Evolutionary conservation across 2,888 invertebrate species (phyloP).

Genomic region (Acronicta aceris): DNA sequence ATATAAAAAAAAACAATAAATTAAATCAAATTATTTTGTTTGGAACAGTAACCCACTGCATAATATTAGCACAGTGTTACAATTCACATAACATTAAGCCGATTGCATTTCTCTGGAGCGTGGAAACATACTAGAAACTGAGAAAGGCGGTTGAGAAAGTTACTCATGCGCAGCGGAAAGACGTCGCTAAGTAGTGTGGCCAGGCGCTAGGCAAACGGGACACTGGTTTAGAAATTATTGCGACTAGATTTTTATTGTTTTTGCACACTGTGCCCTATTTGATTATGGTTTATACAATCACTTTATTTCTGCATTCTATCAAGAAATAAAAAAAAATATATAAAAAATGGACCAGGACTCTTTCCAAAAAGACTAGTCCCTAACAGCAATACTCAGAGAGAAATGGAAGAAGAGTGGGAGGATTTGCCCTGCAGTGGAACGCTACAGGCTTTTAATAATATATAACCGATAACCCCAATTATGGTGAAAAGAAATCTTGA

Average conservation of each 20-base stretch:
- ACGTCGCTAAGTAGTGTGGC: slow-evolving; percentile 68
- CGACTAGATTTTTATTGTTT: slow-evolving; percentile 17
- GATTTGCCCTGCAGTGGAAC: too few species aligned
- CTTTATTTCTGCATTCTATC: too few species aligned
- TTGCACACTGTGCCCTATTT: not conserved
- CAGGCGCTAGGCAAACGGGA: slow-evolving; percentile 37
- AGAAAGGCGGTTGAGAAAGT: slow-evolving; percentile 79
- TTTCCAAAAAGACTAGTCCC: too few species aligned
- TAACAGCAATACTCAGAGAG: too few species aligned
- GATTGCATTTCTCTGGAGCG: slow-evolving; percentile 39
- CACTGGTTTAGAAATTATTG: slow-evolving; percentile 39
- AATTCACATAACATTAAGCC: slow-evolving; percentile 33
- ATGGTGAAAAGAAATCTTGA: too few species aligned
- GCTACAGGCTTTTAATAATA: too few species aligned
- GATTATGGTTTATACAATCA: not conserved
- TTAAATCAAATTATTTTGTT: too few species aligned
- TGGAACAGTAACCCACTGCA: slow-evolving; percentile 9
- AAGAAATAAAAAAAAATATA: too few species aligned
- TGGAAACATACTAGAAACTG: slow-evolving; percentile 75
- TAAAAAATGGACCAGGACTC: too few species aligned
- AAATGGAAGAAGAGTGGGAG: too few species aligned
- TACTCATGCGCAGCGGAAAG: slow-evolving; percentile 64
- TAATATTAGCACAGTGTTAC: slow-evolving; percentile 28
- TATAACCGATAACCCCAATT: too few species aligned
- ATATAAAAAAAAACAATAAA: too few species aligned